These are phyloP conservation scores for Paguma larvata DNA, from an alignment of 2,797 vertebrate species.

Conservation along the genomic window DNA sequence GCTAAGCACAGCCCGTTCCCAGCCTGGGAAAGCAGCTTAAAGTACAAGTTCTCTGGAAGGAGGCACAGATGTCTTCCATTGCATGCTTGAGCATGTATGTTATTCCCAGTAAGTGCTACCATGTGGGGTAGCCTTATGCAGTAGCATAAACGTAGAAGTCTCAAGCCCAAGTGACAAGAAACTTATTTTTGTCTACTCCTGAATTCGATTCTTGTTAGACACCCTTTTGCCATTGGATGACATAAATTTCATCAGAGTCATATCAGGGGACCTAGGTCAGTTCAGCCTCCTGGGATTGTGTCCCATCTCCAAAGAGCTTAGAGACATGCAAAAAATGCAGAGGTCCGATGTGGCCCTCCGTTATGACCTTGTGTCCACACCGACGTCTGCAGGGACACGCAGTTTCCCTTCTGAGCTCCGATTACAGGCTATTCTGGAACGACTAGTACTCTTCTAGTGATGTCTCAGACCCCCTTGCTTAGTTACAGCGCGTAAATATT, in stretches of 20 bases:
- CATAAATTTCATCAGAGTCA: background rate
- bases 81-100: fast-evolving
- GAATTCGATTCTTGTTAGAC: background rate
- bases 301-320: background rate
- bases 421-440: background rate
- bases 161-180: background rate
- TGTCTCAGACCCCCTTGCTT: background rate
- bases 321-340: background rate
- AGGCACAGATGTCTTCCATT: fast-evolving
- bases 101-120: background rate
- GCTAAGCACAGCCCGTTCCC: fast-evolving
- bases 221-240: too few species aligned
- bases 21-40: background rate
- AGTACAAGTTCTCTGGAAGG: fast-evolving
- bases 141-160: background rate
- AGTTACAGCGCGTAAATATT: fast-evolving
- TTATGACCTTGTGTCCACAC: background rate
- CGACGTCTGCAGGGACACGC: background rate
- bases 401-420: background rate
- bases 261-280: background rate
- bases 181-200: background rate
- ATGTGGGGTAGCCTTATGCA: fast-evolving
- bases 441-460: fast-evolving
- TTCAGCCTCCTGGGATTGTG: background rate
- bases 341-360: background rate